phyloP scores from a whole-genome alignment of 2,797 vertebrate species.

The Alcedo quadribrachys region DNA sequence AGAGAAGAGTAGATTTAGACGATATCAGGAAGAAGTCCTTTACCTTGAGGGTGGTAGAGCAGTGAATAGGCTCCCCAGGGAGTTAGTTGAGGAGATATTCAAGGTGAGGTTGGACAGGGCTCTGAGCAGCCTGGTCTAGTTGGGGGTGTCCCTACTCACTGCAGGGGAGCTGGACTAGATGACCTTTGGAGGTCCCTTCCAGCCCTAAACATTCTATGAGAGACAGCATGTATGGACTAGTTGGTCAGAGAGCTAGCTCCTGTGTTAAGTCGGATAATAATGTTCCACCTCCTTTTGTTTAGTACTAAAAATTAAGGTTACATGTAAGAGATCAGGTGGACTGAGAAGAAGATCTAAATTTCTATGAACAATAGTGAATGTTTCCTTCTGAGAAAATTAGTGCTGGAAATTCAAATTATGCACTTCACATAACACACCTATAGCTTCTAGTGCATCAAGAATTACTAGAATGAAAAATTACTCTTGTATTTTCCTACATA shows the following conservation, averaged over 20 bases:
- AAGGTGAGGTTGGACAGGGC: too few species aligned
- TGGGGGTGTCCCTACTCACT: too few species aligned
- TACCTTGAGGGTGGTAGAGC: too few species aligned
- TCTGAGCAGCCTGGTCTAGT: too few species aligned
- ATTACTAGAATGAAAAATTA: neutral
- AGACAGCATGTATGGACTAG: fast-evolving
- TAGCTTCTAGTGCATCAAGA: neutral
- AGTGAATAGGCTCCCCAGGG: too few species aligned
- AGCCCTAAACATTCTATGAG: neutral
- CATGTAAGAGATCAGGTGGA: neutral
- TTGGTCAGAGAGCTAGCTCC: neutral
- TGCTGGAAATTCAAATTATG: neutral
- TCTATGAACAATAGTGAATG: neutral
- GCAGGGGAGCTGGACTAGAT: too few species aligned
- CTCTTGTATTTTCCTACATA: neutral
- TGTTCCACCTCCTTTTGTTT: neutral
- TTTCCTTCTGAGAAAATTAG: neutral
- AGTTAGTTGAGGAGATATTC: too few species aligned
- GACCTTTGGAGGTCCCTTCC: too few species aligned
- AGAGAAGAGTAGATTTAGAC: too few species aligned
- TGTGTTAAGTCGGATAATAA: neutral
- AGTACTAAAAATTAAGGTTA: neutral
- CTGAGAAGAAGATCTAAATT: neutral
- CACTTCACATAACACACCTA: neutral
- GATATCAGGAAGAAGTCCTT: too few species aligned